These are phyloP conservation scores for Procambarus virginalis DNA, from an alignment of 1,140 invertebrate species.

Conservation along the genomic window DNA sequence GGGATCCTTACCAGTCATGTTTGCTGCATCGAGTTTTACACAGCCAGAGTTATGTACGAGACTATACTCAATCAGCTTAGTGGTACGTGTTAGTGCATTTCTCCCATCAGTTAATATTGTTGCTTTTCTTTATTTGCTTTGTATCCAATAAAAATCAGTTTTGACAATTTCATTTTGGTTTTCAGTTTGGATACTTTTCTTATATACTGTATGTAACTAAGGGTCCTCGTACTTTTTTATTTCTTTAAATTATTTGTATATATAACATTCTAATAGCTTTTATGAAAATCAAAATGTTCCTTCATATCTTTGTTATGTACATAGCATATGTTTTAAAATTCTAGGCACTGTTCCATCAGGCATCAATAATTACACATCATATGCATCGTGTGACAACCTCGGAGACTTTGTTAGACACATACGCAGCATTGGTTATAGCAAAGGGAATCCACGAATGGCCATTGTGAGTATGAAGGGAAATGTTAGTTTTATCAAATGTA, in stretches of 20 bases:
- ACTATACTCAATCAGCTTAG: slow-evolving; percentile 81
- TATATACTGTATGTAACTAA: no score
- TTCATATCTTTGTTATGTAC: no score
- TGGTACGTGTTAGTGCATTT: slow-evolving; percentile 65
- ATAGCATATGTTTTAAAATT: background rate
- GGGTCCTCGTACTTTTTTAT: no score
- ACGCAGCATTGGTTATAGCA: background rate
- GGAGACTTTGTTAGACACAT: slow-evolving; percentile 80
- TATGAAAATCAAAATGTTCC: no score
- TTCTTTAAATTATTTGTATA: no score
- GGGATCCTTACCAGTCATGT: slow-evolving; percentile 80
- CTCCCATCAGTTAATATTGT: no score
- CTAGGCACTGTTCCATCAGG: slow-evolving; percentile 38
- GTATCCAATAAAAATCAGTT: no score
- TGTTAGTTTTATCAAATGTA: background rate
- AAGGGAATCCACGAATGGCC: slow-evolving; percentile 35
- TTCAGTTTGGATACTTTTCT: no score
- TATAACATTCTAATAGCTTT: no score
- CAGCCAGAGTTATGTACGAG: slow-evolving; percentile 84
- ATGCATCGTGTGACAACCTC: slow-evolving; percentile 82
- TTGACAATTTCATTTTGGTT: no score
- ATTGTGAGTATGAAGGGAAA: slow-evolving; percentile 34
- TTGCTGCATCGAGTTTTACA: slow-evolving; percentile 89
- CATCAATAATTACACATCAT: slow-evolving; percentile 70
- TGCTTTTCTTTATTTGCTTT: no score